Percentiles rank a stretch among this genome's conserved stretches.
Conservation (phyloP, 2,888 invertebrate species). For the Spatulosminthurus flaviceps region DNA sequence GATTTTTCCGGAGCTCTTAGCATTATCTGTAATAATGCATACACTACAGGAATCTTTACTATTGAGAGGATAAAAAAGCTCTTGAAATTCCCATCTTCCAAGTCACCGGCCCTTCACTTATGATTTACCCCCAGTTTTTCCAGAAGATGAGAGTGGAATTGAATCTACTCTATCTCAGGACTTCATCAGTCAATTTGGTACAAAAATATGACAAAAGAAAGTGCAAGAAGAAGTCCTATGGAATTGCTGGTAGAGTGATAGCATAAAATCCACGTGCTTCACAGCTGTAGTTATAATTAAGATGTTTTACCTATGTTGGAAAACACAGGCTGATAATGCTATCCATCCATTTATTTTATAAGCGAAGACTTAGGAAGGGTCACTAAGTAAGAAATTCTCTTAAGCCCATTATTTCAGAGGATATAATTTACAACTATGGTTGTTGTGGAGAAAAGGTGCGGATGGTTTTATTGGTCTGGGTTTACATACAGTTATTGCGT, state of each 20-base stretch:
- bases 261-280: neutral
- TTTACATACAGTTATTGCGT: too few species aligned
- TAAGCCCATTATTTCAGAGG: neutral
- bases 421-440: constrained; percentile 5
- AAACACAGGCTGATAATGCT: neutral
- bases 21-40: too few species aligned
- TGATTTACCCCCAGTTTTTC: too few species aligned
- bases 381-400: neutral
- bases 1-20: too few species aligned
- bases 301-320: constrained; percentile 3
- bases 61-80: too few species aligned
- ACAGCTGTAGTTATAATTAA: neutral
- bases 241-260: neutral
- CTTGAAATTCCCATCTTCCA: too few species aligned
- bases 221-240: neutral
- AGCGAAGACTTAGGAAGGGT: too few species aligned
- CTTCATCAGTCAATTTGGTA: neutral
- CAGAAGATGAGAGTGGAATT: too few species aligned
- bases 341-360: too few species aligned
- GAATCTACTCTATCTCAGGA: neutral
- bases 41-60: too few species aligned
- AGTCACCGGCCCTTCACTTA: too few species aligned
- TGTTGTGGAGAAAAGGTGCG: constrained; percentile 11
- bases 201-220: neutral
- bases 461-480: constrained; percentile 4